Percentiles rank a stretch among this genome's conserved stretches.
Conservation (phyloP, 1,140 invertebrate genomes). For the Octopus sinensis region DNA sequence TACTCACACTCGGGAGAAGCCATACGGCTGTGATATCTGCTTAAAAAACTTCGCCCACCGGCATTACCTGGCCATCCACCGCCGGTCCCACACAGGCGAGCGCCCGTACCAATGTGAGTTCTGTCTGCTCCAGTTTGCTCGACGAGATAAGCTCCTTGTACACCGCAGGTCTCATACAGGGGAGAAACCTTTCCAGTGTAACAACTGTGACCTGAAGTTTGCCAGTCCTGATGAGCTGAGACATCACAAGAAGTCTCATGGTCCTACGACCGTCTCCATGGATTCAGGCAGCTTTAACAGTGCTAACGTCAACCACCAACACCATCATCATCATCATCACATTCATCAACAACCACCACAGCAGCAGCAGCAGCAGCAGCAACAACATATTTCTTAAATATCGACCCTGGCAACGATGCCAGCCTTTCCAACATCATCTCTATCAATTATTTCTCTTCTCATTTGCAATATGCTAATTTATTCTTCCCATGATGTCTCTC, state of each 20-base stretch:
- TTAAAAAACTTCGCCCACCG: slow-evolving; percentile 12
- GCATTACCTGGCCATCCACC: slow-evolving; percentile 25
- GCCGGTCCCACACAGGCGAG: slow-evolving; percentile 25
- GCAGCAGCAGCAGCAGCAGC: no score
- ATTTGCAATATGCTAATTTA: no score
- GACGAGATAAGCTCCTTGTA: slow-evolving; percentile 41
- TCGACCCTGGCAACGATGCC: no score
- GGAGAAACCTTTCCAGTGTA: slow-evolving; percentile 31
- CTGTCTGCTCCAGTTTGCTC: slow-evolving; percentile 25
- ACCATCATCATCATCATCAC: no score
- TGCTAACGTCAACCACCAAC: no score
- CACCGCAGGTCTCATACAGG: slow-evolving; percentile 35
- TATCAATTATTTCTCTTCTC: no score
- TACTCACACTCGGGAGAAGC: slow-evolving; percentile 55
- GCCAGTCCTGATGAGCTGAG: slow-evolving; percentile 24
- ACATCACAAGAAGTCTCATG: slow-evolving; percentile 12
- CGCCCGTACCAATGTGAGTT: slow-evolving; percentile 23
- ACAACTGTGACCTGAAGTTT: slow-evolving; percentile 27
- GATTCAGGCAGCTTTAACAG: neutral
- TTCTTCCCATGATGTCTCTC: no score
- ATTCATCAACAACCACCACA: no score
- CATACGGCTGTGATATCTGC: slow-evolving; percentile 14
- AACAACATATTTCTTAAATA: no score
- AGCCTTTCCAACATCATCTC: no score
- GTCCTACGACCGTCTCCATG: neutral